These are phyloP conservation scores for Quadriops clusia DNA, from an alignment of 2,888 invertebrate species.

Conservation along the genomic window DNA sequence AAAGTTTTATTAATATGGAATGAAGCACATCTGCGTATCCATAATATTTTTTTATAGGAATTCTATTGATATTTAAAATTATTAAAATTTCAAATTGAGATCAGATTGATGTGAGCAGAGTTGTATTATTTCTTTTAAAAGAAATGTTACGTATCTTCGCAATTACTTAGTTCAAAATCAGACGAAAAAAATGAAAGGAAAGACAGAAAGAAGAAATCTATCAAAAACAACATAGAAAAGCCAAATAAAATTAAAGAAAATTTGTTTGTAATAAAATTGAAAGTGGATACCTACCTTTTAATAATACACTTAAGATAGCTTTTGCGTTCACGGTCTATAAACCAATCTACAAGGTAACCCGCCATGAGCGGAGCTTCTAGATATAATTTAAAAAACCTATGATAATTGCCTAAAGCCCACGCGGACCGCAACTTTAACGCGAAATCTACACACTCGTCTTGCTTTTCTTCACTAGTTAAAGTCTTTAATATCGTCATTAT, in stretches of 20 bases:
- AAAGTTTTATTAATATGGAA: slow-evolving; percentile 2
- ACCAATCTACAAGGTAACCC: slow-evolving; percentile 95
- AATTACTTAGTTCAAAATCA: neutral
- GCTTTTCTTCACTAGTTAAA: slow-evolving; percentile 63
- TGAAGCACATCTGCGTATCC: slow-evolving; percentile 4
- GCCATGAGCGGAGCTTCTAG: slow-evolving; percentile 87
- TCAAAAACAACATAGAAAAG: slow-evolving; percentile 1
- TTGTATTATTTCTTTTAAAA: neutral
- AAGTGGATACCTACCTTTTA: slow-evolving; percentile 91
- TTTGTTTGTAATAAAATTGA: too few species aligned
- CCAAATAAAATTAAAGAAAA: slow-evolving; percentile 2
- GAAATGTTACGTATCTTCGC: neutral
- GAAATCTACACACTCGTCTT: slow-evolving; percentile 71
- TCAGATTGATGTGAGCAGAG: too few species aligned
- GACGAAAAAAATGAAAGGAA: slow-evolving; percentile 3
- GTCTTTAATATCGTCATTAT: slow-evolving; percentile 82
- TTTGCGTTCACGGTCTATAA: slow-evolving; percentile 89
- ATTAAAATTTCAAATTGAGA: too few species aligned
- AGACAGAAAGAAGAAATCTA: neutral
- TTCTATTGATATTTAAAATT: too few species aligned
- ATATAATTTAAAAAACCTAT: slow-evolving; percentile 86
- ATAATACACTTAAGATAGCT: slow-evolving; percentile 82
- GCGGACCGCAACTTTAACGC: slow-evolving; percentile 83
- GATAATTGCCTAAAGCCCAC: slow-evolving; percentile 87
- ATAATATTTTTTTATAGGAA: too few species aligned